Evolutionary conservation across 2,888 invertebrate genomes (phyloP).

Genomic region (Chelonus formosanus): DNA sequence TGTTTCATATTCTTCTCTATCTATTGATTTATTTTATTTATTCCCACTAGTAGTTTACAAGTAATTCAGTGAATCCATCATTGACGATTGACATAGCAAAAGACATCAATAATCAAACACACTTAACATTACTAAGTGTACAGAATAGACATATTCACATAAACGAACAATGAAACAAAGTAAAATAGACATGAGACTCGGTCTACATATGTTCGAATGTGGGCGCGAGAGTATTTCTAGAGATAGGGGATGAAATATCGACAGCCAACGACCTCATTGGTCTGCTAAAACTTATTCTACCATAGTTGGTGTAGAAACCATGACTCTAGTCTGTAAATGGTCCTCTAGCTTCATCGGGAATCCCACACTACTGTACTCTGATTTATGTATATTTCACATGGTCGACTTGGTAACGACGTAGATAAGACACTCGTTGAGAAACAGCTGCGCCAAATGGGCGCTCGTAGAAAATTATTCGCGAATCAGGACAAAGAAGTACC

Average conservation of each 20-base stretch:
- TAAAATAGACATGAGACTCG: constrained; percentile 32
- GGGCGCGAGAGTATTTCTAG: constrained; percentile 16
- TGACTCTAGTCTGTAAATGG: background rate
- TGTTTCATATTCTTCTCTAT: too few relatives aligned
- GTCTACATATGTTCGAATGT: constrained; percentile 28
- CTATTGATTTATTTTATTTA: too few relatives aligned
- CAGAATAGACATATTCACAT: background rate
- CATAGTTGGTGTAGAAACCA: constrained; percentile 6
- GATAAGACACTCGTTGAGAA: constrained; percentile 27
- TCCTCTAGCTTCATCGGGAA: constrained; percentile 8
- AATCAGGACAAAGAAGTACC: constrained; percentile 16
- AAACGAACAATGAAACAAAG: constrained; percentile 40
- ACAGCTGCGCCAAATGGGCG: constrained; percentile 25
- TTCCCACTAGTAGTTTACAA: too few relatives aligned
- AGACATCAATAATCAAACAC: too few relatives aligned
- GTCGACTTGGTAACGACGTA: constrained; percentile 24
- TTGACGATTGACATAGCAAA: too few relatives aligned
- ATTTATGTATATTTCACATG: constrained; percentile 21
- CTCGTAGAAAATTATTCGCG: constrained; percentile 25
- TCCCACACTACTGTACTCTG: constrained; percentile 5
- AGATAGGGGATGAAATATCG: constrained; percentile 47
- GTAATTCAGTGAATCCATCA: too few relatives aligned
- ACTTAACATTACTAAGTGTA: too few relatives aligned
- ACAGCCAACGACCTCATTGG: constrained; percentile 39
- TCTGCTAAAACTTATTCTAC: constrained; percentile 34